These are phyloP conservation scores for Pedetes capensis DNA, from an alignment of 2,113 vertebrate genomes.

Conservation along the genomic window DNA sequence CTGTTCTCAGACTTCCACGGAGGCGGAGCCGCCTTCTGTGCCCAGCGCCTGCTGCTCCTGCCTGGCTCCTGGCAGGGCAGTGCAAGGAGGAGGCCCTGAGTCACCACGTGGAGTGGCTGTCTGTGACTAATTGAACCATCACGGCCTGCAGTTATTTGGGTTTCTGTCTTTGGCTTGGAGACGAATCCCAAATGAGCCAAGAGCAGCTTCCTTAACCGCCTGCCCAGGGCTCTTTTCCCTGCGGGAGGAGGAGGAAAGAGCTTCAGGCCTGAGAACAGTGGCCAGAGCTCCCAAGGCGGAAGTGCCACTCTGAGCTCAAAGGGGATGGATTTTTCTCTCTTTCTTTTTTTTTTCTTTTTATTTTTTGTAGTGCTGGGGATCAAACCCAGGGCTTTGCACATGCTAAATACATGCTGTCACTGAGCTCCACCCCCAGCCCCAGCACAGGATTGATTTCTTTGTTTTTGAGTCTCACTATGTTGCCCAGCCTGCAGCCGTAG, in stretches of 20 bases:
- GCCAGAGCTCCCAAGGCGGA: background rate
- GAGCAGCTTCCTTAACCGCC: background rate
- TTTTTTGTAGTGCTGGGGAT: too few relatives aligned
- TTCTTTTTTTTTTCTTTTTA: too few relatives aligned
- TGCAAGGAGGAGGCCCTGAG: background rate
- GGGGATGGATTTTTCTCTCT: background rate
- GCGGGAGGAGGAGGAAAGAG: background rate
- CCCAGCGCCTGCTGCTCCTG: background rate
- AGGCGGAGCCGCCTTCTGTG: background rate
- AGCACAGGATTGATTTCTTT: background rate
- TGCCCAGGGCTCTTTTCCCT: background rate
- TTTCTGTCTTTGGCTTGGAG: constrained; percentile 39
- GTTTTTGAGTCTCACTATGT: background rate
- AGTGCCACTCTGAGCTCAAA: background rate
- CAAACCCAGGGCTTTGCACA: background rate
- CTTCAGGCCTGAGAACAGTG: background rate
- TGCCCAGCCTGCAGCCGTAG: background rate
- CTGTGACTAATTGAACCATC: background rate
- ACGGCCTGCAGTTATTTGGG: constrained; percentile 46
- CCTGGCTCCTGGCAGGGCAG: background rate
- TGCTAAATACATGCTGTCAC: background rate
- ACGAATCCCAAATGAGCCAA: background rate
- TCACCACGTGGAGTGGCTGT: background rate
- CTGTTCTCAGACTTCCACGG: background rate
- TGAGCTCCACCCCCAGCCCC: background rate